Base-by-base conservation (phyloP, 2,113 vertebrate species). In the Alligator sinensis region DNA sequence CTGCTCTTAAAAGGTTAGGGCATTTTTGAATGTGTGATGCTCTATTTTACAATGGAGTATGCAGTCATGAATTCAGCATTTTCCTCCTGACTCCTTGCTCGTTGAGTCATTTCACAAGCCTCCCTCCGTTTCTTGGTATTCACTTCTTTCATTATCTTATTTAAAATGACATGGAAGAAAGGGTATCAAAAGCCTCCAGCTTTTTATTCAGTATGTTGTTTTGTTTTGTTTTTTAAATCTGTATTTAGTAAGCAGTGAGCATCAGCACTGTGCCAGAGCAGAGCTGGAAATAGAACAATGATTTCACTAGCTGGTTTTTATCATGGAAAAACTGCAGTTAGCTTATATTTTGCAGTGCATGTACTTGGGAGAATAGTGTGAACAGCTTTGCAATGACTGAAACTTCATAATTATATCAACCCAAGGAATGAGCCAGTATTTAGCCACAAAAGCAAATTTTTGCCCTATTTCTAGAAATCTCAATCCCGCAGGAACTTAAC, bases 231-330 rank as follows among this genome's bases (percentile, higher is more conserved):
- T 22, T 74, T 38, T 21, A 55, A 63, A 81, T 55, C 63, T 58
- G 27, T 96, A 91, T 97, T 96, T 97, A 97, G 93, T 84, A 95
- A 96, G 90, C 95, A 95, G 64, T 0, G 1, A 95, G 88, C 96
- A 88, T 93, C 88, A 0, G 5, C 90, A 80, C 64, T 88, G 89
- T 96, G 95, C 95, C 95, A 95, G 90, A 34, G 88, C 84, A 55
- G 90, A 86, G 95, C 96, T 97, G 90, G 93, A 97, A 96, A 96
- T 94, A 97, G 96, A 94, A 93, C 93, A 92, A 94, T 96, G 95
- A 96, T 90, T 96, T 96, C 93, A 94, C 75, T 79, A 95, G 93
- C 70, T 38, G 93, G 96, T 95, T 96, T 96, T 95, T 96, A 95
- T 94, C 94, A 97, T 93, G 92, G 92, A 95, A 94, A 95, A 96